Percentiles rank a stretch among this genome's conserved stretches.
Evolutionary conservation across 2,113 vertebrate species (phyloP).

Genomic region (Nesospiza acunhae): DNA sequence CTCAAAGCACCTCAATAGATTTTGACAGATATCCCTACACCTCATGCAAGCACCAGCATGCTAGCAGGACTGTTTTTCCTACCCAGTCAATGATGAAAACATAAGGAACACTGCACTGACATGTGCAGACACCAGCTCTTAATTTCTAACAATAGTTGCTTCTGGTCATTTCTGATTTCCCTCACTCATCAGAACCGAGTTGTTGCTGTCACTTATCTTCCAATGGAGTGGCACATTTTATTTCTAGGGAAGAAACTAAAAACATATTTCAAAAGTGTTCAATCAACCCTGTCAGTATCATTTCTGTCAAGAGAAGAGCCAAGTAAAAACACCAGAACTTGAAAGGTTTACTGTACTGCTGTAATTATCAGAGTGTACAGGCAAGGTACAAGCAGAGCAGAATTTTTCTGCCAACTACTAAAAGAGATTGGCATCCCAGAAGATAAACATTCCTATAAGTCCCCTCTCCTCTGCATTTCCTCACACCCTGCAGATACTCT

Average conservation of each 20-base stretch:
- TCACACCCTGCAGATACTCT: not conserved
- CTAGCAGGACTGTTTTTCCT: not conserved
- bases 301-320: not conserved
- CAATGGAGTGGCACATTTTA: not conserved
- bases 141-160: not conserved
- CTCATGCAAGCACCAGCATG: not conserved
- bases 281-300: not conserved
- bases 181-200: not conserved
- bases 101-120: not conserved
- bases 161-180: not conserved
- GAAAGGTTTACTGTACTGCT: not conserved
- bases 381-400: not conserved
- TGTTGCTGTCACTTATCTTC: not conserved
- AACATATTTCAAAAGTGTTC: not conserved
- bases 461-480: not conserved
- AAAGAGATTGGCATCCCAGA: not conserved
- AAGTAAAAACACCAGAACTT: not conserved
- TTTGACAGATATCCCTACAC: not conserved
- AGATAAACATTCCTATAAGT: not conserved
- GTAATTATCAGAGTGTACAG: not conserved
- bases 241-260: not conserved
- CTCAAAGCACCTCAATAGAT: not conserved
- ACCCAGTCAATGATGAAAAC: not conserved
- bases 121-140: not conserved
- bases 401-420: not conserved